Base-by-base conservation (phyloP, 2,888 invertebrate genomes). In the Thymelicus lineola region DNA sequence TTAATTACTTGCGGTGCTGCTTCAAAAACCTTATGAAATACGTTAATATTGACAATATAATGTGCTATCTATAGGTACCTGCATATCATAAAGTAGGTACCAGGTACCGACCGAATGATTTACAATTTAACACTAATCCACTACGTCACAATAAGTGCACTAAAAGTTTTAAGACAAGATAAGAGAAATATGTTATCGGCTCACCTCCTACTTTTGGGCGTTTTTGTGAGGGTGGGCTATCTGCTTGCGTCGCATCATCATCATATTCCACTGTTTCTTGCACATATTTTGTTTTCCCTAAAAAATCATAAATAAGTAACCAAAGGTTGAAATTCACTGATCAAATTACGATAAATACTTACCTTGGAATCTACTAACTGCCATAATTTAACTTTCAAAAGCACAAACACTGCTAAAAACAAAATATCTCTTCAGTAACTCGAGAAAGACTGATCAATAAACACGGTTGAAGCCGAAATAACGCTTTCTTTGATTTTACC, bases 391-490 rank as follows among this genome's bases (percentile, higher is more conserved):
- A 38, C 38, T 38, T 38, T 38, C 38, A 38, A 38, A 38, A 38
- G 38, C 38, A 38, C 38, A 38, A 38, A 38, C 38, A 38, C 38
- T 38, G 38, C 38, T 38, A 38, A 38, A 38, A 38, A 38, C 38
- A 59, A 59, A 59, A 59, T 59, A 59, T 59, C 59, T 59, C 59
- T 59, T 59, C 59, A 59, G 59, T 59, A 59, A 59, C 59, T 59
- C 59, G 59, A 59, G 59, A 59, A 59, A 59, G 59, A 59, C 59
- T 59, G 59, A 59, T 59, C 59, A 59, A 59, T 59, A 59, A 59
- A 59, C 59, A 59, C 59, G 59, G 59, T 59, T 59, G 59, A 59
- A 59, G 59, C 59, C 59, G 59, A 59, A 59, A 59, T 59, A 59
- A 59, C 59, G 59, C 59, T 59, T 59, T 59, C 59, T 59, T 59